phyloP scores from a whole-genome alignment of 2,797 vertebrate genomes.

The Scolopax rusticola region DNA sequence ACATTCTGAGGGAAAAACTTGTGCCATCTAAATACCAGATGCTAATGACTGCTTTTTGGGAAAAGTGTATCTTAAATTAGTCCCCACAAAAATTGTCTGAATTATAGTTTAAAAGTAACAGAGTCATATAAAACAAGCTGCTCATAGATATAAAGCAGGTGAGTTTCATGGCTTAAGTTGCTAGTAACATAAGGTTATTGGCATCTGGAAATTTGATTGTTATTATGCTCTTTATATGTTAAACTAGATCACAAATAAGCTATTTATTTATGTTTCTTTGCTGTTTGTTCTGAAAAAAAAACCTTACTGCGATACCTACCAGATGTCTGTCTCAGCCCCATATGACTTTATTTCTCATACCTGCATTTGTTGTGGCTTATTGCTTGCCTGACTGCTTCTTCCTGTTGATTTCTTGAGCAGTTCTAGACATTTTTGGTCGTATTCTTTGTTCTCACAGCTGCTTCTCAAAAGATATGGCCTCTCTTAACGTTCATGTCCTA shows the following conservation, averaged over 20 bases:
- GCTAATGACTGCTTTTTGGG: not conserved
- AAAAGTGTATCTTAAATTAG: not conserved
- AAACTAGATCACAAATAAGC: not conserved
- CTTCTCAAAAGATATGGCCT: not conserved
- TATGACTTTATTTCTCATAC: slow-evolving; percentile 15
- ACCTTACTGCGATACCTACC: not conserved
- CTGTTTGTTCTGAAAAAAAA: not conserved
- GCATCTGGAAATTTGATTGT: not conserved
- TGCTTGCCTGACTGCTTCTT: not conserved
- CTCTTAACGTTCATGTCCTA: not conserved
- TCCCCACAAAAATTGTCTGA: not conserved
- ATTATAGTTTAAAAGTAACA: not conserved
- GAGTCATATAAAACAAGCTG: not conserved
- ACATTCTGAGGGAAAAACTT: not conserved
- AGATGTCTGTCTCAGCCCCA: not conserved
- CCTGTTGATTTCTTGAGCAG: not conserved
- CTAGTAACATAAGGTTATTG: not conserved
- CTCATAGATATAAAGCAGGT: not conserved
- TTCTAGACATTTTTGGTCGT: not conserved
- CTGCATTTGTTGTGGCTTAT: not conserved
- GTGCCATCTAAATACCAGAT: not conserved
- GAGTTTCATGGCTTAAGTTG: not conserved
- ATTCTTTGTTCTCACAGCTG: not conserved
- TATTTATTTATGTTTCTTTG: slow-evolving; percentile 7
- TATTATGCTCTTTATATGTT: not conserved